Base-by-base conservation (phyloP, 2,797 vertebrate genomes). In the Anabacerthia variegaticeps region DNA sequence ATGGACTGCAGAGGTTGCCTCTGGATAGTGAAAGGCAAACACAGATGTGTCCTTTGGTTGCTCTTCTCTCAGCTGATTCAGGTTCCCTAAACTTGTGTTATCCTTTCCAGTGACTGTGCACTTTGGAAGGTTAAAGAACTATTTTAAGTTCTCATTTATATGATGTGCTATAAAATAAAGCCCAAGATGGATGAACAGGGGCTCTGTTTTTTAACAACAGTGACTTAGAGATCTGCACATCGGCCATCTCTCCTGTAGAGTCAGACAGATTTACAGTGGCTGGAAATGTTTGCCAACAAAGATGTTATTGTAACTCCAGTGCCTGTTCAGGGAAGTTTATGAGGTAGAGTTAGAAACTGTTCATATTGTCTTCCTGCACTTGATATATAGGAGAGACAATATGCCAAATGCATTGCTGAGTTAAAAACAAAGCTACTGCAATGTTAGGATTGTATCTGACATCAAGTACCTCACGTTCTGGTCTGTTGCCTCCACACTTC, bases 171-270 rank as follows among this genome's bases (percentile, higher is more conserved):
- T 96, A 97, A 96, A 96, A 93, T 95, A 92, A 90, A 89, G 62
- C 49, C 59, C 76, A 67, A 93, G 94, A 93, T 85, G 88, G 92
- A 96, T 94, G 95, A 96, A 96, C 43, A 59, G 73, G 55, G 95
- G 88, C 79, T 97, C 96, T 97, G 95, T 90, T 95, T 97, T 97
- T 92, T 94, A 94, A 91, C 93, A 97, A 79, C 85, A 75, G 32
- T 76, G 62, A 96, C 88, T 93, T 97, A 71, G 92, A 96, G 96
- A 85, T 77, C 94, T 88, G 95, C 63, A 78, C 58, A 77, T 90
- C 93, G 92, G 52, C 92, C 89, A 86, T 96, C 92, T 92, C 62
- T 92, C 88, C 69, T 75, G 37, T 85, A 92, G 44, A 92, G 61
- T 63, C 75, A 87, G 89, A 61, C 85, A 95, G 73, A 93, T 76